phyloP scores from a whole-genome alignment of 2,797 vertebrate species.

The Limnodromus scolopaceus region DNA sequence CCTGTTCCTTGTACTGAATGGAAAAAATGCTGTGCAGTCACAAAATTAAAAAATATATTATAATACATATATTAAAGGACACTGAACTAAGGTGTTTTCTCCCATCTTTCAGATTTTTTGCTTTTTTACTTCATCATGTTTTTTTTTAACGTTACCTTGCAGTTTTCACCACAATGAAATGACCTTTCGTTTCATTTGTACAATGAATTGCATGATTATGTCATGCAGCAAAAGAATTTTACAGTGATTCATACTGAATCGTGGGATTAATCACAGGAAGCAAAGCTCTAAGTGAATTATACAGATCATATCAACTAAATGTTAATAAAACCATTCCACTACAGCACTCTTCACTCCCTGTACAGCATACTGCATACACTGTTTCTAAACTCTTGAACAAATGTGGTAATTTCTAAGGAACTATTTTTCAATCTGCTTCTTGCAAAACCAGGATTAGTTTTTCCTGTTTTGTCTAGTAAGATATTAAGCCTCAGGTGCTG shows the following conservation, averaged over 20 bases:
- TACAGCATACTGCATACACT: neutral
- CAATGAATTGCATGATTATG: neutral
- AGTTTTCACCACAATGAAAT: neutral
- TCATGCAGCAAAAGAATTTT: neutral
- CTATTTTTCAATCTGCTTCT: neutral
- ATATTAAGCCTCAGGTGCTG: neutral
- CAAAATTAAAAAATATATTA: neutral
- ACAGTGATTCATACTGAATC: neutral
- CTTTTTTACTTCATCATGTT: neutral
- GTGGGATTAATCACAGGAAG: slow-evolving; percentile 13
- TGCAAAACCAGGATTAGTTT: neutral
- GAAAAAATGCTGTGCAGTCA: neutral
- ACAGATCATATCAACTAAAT: neutral
- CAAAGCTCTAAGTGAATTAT: neutral
- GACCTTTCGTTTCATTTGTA: neutral
- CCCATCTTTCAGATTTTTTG: neutral
- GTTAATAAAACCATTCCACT: neutral
- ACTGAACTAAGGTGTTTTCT: neutral
- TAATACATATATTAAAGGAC: neutral
- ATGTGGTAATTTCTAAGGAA: neutral
- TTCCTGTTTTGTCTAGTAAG: slow-evolving; percentile 12
- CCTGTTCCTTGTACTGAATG: neutral
- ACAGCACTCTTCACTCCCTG: neutral
- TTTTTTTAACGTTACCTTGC: neutral
- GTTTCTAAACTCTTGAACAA: neutral